Evolutionary conservation across 2,797 vertebrate genomes (phyloP), one percentile per base, ranked within the genome.

Genomic region (Gila robusta): DNA sequence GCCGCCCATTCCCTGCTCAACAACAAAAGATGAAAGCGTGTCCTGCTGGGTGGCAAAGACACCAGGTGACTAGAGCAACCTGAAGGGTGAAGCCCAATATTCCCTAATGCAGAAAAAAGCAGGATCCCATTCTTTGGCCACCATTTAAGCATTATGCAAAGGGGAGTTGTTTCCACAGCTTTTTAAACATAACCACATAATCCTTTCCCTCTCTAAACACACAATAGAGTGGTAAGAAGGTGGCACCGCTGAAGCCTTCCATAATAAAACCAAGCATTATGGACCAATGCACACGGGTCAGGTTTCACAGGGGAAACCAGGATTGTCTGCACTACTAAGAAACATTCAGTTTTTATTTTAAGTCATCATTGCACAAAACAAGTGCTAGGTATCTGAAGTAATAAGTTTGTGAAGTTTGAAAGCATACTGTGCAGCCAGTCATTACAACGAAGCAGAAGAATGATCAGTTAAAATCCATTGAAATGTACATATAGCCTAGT

Each of bases 31-130:
- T 96, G 94, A 96, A 96, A 96, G 94, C 49, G 19, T 77, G 88
- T 91, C 95, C 92, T 91, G 93, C 94, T 94, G 94, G 90, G 94
- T 91, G 92, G 91, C 91, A 92, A 81, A 91, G 70, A 89, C 92
- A 93, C 93, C 94, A 95, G 95, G 95, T 95, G 94, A 95, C 92
- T 93, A 88, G 86, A 92, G 93, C 92, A 94, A 95, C 94, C 93
- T 94, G 93, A 93, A 89, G 92, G 92, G 91, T 91, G 88, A 90
- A 89, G 88, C 90, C 88, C 88, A 89, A 76, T 84, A 92, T 87
- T 90, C 89, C 86, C 87, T 90, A 92, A 92, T 91, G 89, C 90
- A 90, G 73, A 91, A 90, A 89, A 91, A 90, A 88, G 84, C 91
- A 92, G 89, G 90, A 91, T 93, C 93, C 89, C 89, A 87, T 83